Percentiles rank a stretch among this genome's conserved stretches.
These are phyloP conservation scores for Drosophila takahashii DNA, from an alignment of 1,140 invertebrate genomes.

Conservation along the genomic window DNA sequence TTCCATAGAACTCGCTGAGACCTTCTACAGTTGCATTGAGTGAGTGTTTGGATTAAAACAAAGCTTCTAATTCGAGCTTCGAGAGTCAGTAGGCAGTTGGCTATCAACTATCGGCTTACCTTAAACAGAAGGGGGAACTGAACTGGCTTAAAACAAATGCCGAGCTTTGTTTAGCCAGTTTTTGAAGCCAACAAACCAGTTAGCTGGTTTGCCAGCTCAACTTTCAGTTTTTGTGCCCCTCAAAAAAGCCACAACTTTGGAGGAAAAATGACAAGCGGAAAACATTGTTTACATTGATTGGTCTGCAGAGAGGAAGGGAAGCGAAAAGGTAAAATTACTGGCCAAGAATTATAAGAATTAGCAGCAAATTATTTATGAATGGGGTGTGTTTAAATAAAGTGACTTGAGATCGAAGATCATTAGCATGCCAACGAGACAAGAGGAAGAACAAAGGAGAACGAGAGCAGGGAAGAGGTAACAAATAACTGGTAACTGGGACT, in stretches of 20 bases:
- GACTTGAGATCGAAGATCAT: conserved; percentile 44
- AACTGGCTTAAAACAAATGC: conserved; percentile 39
- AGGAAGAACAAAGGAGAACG: conserved; percentile 5
- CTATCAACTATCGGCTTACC: conserved; percentile 37
- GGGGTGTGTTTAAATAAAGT: conserved; percentile 32
- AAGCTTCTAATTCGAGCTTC: conserved; percentile 50
- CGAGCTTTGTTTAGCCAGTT: conserved; percentile 46
- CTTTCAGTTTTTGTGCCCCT: conserved; percentile 50
- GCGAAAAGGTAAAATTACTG: conserved; percentile 26
- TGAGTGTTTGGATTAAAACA: conserved; percentile 31
- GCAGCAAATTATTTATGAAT: conserved; percentile 63
- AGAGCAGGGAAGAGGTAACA: conserved; percentile 13
- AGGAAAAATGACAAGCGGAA: conserved; percentile 57
- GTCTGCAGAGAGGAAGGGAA: neutral
- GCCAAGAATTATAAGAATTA: conserved; percentile 52
- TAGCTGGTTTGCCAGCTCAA: conserved; percentile 52
- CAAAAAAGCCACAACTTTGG: neutral
- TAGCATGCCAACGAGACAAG: conserved; percentile 39
- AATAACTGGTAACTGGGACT: conserved; percentile 10
- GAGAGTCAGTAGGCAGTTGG: conserved; percentile 28
- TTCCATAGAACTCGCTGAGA: conserved; percentile 31
- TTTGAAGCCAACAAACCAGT: conserved; percentile 45
- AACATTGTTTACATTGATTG: conserved; percentile 59
- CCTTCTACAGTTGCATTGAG: conserved; percentile 43
- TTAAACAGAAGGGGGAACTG: conserved; percentile 20